Evolutionary conservation across 1,140 invertebrate genomes (phyloP).

Genomic region (Harpegnathos saltator): DNA sequence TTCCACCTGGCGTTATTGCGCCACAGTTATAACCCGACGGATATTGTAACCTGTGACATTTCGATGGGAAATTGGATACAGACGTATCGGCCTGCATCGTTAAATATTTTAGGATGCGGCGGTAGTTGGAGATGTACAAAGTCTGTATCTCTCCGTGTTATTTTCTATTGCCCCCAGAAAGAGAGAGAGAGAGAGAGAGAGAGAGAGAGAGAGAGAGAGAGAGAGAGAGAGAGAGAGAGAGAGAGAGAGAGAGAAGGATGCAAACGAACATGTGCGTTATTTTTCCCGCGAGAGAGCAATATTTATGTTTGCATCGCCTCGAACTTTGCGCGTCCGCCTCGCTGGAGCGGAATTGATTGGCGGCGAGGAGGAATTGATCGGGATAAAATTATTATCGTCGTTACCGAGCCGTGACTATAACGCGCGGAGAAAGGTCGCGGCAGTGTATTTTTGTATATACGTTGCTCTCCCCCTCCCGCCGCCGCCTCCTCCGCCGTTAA

Average conservation of each 20-base stretch:
- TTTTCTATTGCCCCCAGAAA: no score
- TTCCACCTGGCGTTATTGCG: neutral
- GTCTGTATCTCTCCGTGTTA: no score
- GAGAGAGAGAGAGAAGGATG: no score
- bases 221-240: no score
- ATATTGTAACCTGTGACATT: constrained; percentile 19
- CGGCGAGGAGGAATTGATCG: constrained; percentile 36
- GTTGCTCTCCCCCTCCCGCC: neutral
- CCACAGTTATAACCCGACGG: neutral
- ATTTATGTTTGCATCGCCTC: constrained; percentile 26
- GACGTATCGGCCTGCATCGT: neutral
- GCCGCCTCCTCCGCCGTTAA: neutral
- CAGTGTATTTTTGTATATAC: constrained; percentile 33
- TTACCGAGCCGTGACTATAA: constrained; percentile 47
- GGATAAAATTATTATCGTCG: constrained; percentile 52
- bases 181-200: no score
- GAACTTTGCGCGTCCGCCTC: constrained; percentile 37
- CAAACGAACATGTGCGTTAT: no score
- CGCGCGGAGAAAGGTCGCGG: constrained; percentile 34
- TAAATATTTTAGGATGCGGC: neutral
- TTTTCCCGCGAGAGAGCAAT: constrained; percentile 14
- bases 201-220: no score
- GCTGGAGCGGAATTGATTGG: constrained; percentile 41
- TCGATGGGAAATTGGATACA: neutral
- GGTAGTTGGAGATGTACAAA: no score